Base-by-base conservation (phyloP, 1,140 invertebrate species). In the Scylla paramamosain region DNA sequence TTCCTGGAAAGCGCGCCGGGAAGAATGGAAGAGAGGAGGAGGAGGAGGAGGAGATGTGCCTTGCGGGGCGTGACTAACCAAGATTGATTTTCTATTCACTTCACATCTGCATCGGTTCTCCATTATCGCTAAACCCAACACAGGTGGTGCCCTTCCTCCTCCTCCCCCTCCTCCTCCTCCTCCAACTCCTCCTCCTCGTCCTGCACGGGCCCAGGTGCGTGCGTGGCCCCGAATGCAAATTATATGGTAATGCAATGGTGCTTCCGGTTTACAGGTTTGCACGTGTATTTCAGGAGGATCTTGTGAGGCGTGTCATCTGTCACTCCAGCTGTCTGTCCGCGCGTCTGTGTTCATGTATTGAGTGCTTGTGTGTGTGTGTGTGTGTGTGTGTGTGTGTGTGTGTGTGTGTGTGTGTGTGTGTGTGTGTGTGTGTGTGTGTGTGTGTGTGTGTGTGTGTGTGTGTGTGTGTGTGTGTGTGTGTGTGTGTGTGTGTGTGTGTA, bases 1-100 rank as follows among this genome's bases (percentile, higher is more conserved):
- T 20, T 59, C 52, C 52, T 14, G 52, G 52, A 59, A 59, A 59
- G 16, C 52, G 16, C 10, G 16, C 16, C 16, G 10, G 16, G 10
- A 59, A 12, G 52, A 59, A 59, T 20, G 12, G 52, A 59, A 12
- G 52, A 20, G 25, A 77, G 20, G 25, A 77, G 67, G 67, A 77
- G 20, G 20, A 77, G 67, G 20, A 77, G 67, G 20, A 25, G 67
- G 25, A 77, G 67, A 77, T 77, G 67, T 77, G 67, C 67, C 67
- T 77, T 77, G 67, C 67, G 67, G 25, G 67, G 67, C 20, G 25
- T n/a, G 67, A 77, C 67, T 77, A 77, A 77, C 67, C 67, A n/a
- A 77, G 67, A 77, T 77, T 77, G 67, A 77, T 77, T 77, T 77
- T 77, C 67, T 77, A 77, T 77, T 77, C 67, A 25, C 67, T 77